Base-by-base conservation (phyloP, 1,140 invertebrate species). In the Sminthurinus signatus region DNA sequence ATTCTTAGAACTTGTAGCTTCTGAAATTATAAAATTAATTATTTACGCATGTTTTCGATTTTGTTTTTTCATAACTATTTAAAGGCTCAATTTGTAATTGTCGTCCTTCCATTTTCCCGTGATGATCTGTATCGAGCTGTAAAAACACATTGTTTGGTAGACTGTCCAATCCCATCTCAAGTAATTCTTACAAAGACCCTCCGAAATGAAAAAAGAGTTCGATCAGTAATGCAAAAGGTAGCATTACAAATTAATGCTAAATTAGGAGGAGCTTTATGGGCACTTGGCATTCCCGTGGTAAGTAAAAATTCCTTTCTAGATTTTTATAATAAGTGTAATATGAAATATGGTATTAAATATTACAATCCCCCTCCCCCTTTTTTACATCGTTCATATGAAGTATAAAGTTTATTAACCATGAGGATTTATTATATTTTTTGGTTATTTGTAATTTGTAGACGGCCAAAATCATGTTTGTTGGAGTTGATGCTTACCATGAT, bases 161-260 rank as follows among this genome's bases (percentile, higher is more conserved):
- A 95, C 1, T 80, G 81, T 17, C 88, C 91, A 1, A 75, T 94
- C 25, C 81, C 89, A 0, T 89, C 88, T 0, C 89, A 94, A 78
- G 84, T 85, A 19, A 65, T 62, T 27, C 57, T 86, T 60, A 76
- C 82, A 0, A 84, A 81, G 62, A 93, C 89, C 0, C 76, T 95
- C 8, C 77, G 77, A 27, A 85, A 85, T 65, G 82, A 83, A 29
- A 76, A 84, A 1, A 91, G 86, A 74, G 77, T 92, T 27, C 83
- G 87, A 1, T 80, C 84, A 8, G 84, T 97, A 29, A 84, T 86
- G 0, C 88, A 91, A 74, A 98, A 97, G 79, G 90, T 98, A 56
- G 82, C 87, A 0, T 76, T 98, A n/a, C 95, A 98, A 80, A 94
- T 98, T 48, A 96, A 95, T 74, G 95, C 92, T 73, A 98, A 98